Evolutionary conservation across 2,888 invertebrate species (phyloP).

Genomic region (Taphrorychus bicolor): DNA sequence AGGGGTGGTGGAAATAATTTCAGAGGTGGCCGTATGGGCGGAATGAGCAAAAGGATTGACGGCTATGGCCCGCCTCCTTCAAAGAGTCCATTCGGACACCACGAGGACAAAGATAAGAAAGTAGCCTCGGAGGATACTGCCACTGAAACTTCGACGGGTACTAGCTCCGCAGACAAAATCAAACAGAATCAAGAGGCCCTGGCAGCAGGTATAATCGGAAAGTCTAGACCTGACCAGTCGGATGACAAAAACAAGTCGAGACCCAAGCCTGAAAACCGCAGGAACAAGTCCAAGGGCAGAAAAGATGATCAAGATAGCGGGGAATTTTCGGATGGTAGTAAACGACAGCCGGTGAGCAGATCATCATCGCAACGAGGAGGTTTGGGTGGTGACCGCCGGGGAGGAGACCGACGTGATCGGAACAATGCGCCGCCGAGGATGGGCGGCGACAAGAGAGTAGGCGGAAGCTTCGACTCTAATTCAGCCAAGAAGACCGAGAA

Average conservation of each 20-base stretch:
- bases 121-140: constrained; percentile 7
- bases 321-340: constrained; percentile 73
- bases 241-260: constrained; percentile 41
- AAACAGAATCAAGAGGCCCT: constrained; percentile 73
- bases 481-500: constrained; percentile 55
- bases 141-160: constrained; percentile 6
- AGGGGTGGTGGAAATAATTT: constrained; percentile 69
- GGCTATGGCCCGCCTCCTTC: constrained; percentile 83
- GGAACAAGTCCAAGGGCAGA: constrained; percentile 51
- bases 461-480: constrained; percentile 22
- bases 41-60: constrained; percentile 70
- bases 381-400: constrained; percentile 24
- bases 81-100: constrained; percentile 74
- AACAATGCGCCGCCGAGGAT: constrained; percentile 46
- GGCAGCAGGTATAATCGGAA: constrained; percentile 67
- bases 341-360: constrained; percentile 25
- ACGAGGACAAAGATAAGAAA: constrained; percentile 56
- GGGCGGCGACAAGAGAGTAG: constrained; percentile 49
- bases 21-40: constrained; percentile 54
- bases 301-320: constrained; percentile 64
- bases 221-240: constrained; percentile 34
- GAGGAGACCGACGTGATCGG: constrained; percentile 41
- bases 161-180: constrained; percentile 66
- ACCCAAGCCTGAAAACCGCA: constrained; percentile 51
- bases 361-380: constrained; percentile 36